Evolutionary conservation across 2,113 vertebrate species (phyloP), one percentile per base, ranked within the genome.

Genomic region (Lepus americanus): DNA sequence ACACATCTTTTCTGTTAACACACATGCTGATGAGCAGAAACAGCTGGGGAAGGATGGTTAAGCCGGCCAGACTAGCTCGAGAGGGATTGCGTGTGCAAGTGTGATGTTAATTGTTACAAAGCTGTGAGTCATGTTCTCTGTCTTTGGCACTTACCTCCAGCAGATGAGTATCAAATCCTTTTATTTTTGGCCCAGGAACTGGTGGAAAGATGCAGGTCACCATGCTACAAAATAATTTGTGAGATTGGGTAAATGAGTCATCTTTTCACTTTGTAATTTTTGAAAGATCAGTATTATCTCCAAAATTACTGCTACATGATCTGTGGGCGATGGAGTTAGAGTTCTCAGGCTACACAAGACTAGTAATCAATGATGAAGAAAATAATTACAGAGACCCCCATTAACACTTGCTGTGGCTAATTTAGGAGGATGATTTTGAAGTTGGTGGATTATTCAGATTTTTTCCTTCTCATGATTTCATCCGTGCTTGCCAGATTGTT

Each of bases 141-240:
- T 4, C 72, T 44, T 27, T 77, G 49, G 5, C 74, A 85, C 97
- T 98, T 98, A 99, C 99, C 99, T 99, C 99, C 19, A 99, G 97
- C 39, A 99, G 98, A 89, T 99, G 98, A 53, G 98, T 97, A 97
- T 99, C 99, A 97, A 99, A 99, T 97, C 99, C 99, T 98, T 98
- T 99, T 97, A 99, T 99, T 98, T 99, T 99, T 3, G 99, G 99
- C 93, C 99, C 99, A 1, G 99, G 99, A 95, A 99, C 98, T 23
- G 99, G 99, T 14, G 99, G 99, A 74, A 99, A 97, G 89, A 99
- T 98, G 89, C 98, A 99, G 80, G 98, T 98, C 97, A 99, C 98
- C 98, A 99, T 98, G 96, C 99, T 99, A 51, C 73, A 98, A 96
- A 96, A 95, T 64, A 97, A 96, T 63, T 94, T 2, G 69, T 3